Base-by-base conservation (phyloP, 2,113 vertebrate species). In the Cebidichthys violaceus region DNA sequence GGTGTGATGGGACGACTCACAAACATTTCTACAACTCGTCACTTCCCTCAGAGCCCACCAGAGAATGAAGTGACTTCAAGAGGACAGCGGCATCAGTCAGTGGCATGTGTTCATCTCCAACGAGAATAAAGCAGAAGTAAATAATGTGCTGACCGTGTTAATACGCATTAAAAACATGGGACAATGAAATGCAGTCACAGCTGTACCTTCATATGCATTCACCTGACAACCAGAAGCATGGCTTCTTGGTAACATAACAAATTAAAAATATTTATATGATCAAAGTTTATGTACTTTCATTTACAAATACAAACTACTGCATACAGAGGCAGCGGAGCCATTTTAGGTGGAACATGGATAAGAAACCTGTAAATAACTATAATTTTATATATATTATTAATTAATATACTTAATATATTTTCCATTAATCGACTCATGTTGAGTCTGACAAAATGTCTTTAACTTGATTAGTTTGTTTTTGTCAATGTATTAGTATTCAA, bases 51-150 rank as follows among this genome's bases (percentile, higher is more conserved):
- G 29, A 75, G 73, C 52, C 59, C 15, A 35, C 17, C 4, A 7
- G 70, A 84, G 75, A 77, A 47, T n/a, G 27, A 79, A 75, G 54
- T 2, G 29, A 62, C 75, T 70, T 77, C 59, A 39, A 68, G 64
- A 59, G 70, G 71, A 66, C 82, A 86, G 86, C 82, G 87, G 84
- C 22, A 3, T 55, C 68, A 37, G 61, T 67, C 61, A 11, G 43
- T 4, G 64, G 27, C 76, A 24, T 20, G 39, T 47, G 43, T 31
- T 69, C 27, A 31, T 52, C 29, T 22, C 18, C 29, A 52, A 7
- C 8, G 6, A 45, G 10, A 62, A 52, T 39, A 41, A 62, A 54
- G 6, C 31, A 29, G 1, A 39, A 52, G 31, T 39, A 14, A 39
- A 79, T 41, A 22, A 15, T 39, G 31, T 15, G n/a, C 8, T 29